These are phyloP conservation scores for Phataginus tricuspis DNA, from an alignment of 2,797 vertebrate species.

Conservation along the genomic window DNA sequence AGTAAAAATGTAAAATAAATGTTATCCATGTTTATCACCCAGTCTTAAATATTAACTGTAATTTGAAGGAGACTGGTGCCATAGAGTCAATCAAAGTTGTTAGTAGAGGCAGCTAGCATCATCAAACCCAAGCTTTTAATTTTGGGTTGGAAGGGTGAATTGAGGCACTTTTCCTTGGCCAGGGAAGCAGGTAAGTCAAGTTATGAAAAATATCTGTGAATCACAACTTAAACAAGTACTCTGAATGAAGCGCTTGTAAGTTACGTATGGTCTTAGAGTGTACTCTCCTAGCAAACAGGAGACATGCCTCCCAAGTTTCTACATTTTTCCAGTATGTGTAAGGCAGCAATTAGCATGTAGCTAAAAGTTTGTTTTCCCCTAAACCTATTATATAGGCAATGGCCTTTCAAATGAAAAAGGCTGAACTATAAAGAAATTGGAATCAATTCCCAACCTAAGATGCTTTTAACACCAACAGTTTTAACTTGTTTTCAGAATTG, in stretches of 20 bases:
- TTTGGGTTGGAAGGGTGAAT: conserved; percentile 30
- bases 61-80: background rate
- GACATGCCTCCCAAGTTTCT: conserved; percentile 15
- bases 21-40: background rate
- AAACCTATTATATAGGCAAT: conserved; percentile 57
- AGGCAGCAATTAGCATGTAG: conserved; percentile 49
- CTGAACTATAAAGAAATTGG: conserved; percentile 46
- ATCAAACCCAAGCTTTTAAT: background rate
- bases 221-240: background rate
- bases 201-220: background rate
- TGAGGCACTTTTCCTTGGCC: background rate
- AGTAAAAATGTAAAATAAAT: background rate
- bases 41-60: conserved; percentile 55
- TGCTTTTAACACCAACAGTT: conserved; percentile 53
- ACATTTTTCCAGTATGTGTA: background rate
- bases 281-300: conserved; percentile 21
- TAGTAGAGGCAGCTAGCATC: background rate
- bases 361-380: conserved; percentile 58
- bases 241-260: background rate
- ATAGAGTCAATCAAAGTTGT: conserved; percentile 5
- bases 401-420: conserved; percentile 63
- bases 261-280: background rate
- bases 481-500: conserved; percentile 71
- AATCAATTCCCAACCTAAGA: conserved; percentile 65
- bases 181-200: background rate